These are phyloP conservation scores for Allolobophora icterica DNA, from an alignment of 2,888 invertebrate species.

Conservation along the genomic window DNA sequence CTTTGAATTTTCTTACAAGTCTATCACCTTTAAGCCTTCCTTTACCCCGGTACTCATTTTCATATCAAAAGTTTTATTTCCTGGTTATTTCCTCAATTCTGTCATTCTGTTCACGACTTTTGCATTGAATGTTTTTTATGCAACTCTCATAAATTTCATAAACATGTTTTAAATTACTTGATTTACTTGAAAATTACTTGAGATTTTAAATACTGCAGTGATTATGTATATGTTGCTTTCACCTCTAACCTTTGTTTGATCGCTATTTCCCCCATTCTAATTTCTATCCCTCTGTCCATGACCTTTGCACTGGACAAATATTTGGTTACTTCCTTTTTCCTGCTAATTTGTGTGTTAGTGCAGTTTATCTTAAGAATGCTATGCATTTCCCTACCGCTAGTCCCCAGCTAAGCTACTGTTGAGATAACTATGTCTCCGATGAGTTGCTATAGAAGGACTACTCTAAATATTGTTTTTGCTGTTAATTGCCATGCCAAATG, in stretches of 20 bases:
- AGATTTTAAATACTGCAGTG: too few species aligned
- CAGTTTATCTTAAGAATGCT: slow-evolving; percentile 6
- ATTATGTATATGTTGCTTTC: too few species aligned
- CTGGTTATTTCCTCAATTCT: too few species aligned
- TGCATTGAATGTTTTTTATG: too few species aligned
- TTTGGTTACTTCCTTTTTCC: background rate
- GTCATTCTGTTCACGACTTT: too few species aligned
- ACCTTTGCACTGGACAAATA: slow-evolving; percentile 4
- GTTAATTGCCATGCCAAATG: background rate
- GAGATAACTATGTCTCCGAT: background rate
- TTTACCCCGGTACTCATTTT: too few species aligned
- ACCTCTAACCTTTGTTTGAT: background rate
- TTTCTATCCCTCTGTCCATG: background rate
- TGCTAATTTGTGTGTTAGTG: background rate
- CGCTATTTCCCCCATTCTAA: background rate
- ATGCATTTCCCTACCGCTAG: background rate
- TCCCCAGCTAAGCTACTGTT: background rate
- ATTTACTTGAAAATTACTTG: too few species aligned
- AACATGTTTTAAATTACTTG: too few species aligned
- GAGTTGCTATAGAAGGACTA: background rate
- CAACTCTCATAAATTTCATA: too few species aligned
- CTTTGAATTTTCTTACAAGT: too few species aligned
- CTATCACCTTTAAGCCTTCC: too few species aligned
- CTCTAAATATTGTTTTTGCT: background rate
- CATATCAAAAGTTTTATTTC: too few species aligned